Evolutionary conservation across 1,140 invertebrate genomes (phyloP).

Genomic region (Drosophila sturtevanti): DNA sequence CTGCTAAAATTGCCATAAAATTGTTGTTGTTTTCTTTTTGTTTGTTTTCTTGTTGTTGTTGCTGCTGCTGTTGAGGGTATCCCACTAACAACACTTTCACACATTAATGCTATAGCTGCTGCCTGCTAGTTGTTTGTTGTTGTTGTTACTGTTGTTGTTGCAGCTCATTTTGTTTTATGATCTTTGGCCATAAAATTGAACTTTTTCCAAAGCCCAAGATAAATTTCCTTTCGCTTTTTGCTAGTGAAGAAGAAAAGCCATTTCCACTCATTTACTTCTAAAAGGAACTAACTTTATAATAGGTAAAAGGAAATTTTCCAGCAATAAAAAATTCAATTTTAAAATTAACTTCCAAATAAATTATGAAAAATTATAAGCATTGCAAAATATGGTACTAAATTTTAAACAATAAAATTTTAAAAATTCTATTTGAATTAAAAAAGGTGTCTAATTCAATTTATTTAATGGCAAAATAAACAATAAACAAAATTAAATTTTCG

Average conservation of each 20-base stretch:
- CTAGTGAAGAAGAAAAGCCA: neutral
- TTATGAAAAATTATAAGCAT: no score
- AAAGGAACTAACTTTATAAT: neutral
- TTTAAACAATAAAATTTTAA: no score
- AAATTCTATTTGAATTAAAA: no score
- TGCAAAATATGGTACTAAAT: no score
- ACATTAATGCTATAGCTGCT: constrained; percentile 40
- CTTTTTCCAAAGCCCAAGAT: constrained; percentile 26
- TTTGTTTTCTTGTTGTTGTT: neutral
- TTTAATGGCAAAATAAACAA: neutral
- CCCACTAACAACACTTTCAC: constrained; percentile 54
- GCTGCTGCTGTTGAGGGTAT: neutral
- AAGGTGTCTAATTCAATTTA: no score
- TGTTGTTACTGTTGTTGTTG: constrained; percentile 12
- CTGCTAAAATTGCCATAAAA: constrained; percentile 57
- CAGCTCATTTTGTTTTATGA: constrained; percentile 55
- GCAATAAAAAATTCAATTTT: no score
- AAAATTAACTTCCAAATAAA: no score
- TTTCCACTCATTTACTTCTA: neutral
- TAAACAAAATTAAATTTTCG: no score
- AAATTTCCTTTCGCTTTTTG: neutral
- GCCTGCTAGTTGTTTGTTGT: neutral
- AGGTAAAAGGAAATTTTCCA: neutral
- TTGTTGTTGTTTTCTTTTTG: constrained; percentile 16
- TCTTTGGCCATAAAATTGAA: constrained; percentile 41